Conservation (phyloP, 1,140 invertebrate species). For the Anoplolepis gracilipes region DNA sequence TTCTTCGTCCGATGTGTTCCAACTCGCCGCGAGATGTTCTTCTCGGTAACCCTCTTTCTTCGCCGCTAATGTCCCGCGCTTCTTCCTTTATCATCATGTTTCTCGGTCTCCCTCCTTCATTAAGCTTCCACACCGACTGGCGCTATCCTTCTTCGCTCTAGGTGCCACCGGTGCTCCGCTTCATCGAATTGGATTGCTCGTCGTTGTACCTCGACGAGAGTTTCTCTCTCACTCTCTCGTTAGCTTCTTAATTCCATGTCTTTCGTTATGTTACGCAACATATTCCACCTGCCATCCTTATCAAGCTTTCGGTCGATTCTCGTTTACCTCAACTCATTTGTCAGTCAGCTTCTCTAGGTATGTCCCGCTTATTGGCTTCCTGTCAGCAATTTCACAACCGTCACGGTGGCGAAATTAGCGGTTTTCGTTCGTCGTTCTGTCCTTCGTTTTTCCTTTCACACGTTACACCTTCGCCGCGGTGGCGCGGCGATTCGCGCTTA, state of each 20-base stretch:
- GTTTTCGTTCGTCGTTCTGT: constrained; percentile 46
- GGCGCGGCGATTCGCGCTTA: constrained; percentile 51
- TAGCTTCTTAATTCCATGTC: constrained; percentile 15
- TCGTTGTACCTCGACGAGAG: not conserved
- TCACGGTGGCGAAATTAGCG: constrained; percentile 52
- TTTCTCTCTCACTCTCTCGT: not conserved
- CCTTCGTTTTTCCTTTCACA: constrained; percentile 57
- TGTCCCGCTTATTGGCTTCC: constrained; percentile 54
- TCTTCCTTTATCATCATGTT: constrained; percentile 57
- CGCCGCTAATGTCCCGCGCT: constrained; percentile 59
- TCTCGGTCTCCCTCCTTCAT: constrained; percentile 59
- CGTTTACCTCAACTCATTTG: constrained; percentile 18
- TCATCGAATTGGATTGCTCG: constrained; percentile 34
- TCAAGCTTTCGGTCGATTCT: constrained; percentile 18
- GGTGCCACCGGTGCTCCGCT: constrained; percentile 21
- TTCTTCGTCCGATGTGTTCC: constrained; percentile 57
- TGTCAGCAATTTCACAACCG: constrained; percentile 51
- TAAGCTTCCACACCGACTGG: constrained; percentile 60
- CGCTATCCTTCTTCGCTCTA: constrained; percentile 52
- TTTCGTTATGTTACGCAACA: constrained; percentile 13
- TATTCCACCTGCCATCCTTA: constrained; percentile 4
- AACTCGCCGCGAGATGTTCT: constrained; percentile 41
- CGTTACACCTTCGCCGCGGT: constrained; percentile 48
- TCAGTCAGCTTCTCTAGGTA: constrained; percentile 44
- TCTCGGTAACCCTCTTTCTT: constrained; percentile 64